Percentiles rank a stretch among this genome's conserved stretches.
These are phyloP conservation scores for Thalassarche chlororhynchos DNA, from an alignment of 2,113 vertebrate species.

Conservation along the genomic window DNA sequence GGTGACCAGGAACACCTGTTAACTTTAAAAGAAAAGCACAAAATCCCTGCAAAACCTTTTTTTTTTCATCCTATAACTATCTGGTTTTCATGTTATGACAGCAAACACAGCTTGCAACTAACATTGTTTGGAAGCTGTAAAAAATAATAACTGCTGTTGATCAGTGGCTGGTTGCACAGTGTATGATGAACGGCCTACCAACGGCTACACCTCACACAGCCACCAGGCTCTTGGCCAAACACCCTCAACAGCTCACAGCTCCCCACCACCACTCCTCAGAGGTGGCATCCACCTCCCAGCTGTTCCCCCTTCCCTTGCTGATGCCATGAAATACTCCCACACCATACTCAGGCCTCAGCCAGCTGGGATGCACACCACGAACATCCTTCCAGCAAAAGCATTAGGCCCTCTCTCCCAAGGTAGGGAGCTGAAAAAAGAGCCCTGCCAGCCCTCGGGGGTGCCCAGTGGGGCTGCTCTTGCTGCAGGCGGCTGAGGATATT, in stretches of 20 bases:
- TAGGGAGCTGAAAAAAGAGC: not conserved
- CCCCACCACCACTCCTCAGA: not conserved
- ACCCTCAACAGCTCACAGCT: not conserved
- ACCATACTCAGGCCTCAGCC: fast-evolving
- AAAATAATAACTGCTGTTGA: not conserved
- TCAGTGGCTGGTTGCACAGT: not conserved
- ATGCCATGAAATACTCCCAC: not conserved
- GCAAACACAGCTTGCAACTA: not conserved
- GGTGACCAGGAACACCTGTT: not conserved
- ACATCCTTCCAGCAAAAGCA: not conserved
- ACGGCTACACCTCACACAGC: not conserved
- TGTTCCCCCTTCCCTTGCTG: not conserved
- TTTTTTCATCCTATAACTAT: not conserved
- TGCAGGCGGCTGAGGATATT: not conserved
- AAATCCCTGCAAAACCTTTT: not conserved
- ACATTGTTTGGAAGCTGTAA: not conserved
- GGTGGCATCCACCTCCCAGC: not conserved
- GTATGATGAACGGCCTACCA: not conserved
- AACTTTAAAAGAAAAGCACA: not conserved
- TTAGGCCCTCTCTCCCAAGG: not conserved
- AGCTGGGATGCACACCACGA: not conserved
- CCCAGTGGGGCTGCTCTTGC: fast-evolving
- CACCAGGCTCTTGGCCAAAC: not conserved
- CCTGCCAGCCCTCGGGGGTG: not conserved
- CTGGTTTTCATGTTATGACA: not conserved